These are phyloP conservation scores for Pachycephala philippinensis DNA, from an alignment of 2,113 vertebrate species.

Conservation along the genomic window DNA sequence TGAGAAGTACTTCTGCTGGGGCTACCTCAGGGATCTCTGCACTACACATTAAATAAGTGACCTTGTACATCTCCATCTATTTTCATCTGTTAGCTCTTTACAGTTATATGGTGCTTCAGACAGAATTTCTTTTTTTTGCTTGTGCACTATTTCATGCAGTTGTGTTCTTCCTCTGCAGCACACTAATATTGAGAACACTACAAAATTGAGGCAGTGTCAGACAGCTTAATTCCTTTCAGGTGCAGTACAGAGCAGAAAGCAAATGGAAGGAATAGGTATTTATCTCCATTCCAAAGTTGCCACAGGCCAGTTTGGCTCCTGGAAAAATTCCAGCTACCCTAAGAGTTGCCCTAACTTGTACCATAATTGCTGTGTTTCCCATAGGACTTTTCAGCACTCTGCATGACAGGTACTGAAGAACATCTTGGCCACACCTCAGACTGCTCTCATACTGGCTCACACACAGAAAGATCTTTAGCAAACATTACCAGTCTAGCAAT, in stretches of 20 bases:
- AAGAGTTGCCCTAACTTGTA: conserved; percentile 5
- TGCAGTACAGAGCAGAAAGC: background rate
- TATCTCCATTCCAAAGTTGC: background rate
- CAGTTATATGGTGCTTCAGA: background rate
- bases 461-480: background rate
- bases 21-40: background rate
- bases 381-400: background rate
- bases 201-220: background rate
- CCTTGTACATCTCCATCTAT: background rate
- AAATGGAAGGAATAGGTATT: background rate
- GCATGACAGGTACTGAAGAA: background rate
- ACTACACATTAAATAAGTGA: background rate
- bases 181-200: background rate
- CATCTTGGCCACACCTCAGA: background rate
- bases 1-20: background rate
- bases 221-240: background rate
- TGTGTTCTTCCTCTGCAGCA: background rate
- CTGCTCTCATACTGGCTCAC: background rate
- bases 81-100: background rate
- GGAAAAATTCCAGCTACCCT: background rate
- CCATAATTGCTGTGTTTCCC: background rate
- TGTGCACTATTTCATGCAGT: background rate
- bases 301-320: background rate
- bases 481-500: background rate
- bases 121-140: background rate